These are phyloP conservation scores for Lasioglossum leucozonium DNA, from an alignment of 2,888 invertebrate genomes.

Conservation along the genomic window DNA sequence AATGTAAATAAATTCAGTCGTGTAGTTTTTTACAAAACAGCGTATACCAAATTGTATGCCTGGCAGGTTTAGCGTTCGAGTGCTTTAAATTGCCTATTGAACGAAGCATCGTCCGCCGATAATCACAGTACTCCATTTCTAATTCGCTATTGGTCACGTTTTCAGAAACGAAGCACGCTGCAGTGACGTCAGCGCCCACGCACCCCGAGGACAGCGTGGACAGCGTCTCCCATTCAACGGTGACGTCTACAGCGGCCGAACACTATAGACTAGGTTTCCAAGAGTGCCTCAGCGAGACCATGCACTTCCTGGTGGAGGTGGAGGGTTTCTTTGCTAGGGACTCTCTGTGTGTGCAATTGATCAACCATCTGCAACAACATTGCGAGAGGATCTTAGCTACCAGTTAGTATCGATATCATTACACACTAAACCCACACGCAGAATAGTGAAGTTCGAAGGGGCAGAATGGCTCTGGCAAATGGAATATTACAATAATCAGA, in stretches of 20 bases:
- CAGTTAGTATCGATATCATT: conserved; percentile 76
- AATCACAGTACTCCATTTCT: not conserved
- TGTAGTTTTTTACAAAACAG: too few species aligned
- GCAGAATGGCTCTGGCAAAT: not conserved
- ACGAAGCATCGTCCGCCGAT: not conserved
- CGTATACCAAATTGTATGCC: too few species aligned
- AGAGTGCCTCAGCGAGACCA: conserved; percentile 95
- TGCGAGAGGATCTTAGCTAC: conserved; percentile 88
- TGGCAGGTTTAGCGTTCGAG: not conserved
- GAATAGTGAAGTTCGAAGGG: not conserved
- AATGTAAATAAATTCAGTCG: not conserved
- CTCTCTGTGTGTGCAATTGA: conserved; percentile 91
- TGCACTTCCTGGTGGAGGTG: conserved; percentile 94
- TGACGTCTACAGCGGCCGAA: conserved; percentile 82
- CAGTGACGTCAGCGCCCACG: conserved; percentile 77
- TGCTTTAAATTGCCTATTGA: not conserved
- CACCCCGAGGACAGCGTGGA: conserved; percentile 83
- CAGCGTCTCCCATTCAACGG: conserved; percentile 79
- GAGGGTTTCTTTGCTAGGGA: conserved; percentile 93
- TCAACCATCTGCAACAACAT: conserved; percentile 93
- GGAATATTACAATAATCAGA: conserved; percentile 1
- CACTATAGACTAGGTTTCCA: conserved; percentile 94
- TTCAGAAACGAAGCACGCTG: conserved; percentile 77
- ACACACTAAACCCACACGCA: too few species aligned
- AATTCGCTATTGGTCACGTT: not conserved